Base-by-base conservation (phyloP, 2,888 invertebrate species). In the Platerodrilus igneus region DNA sequence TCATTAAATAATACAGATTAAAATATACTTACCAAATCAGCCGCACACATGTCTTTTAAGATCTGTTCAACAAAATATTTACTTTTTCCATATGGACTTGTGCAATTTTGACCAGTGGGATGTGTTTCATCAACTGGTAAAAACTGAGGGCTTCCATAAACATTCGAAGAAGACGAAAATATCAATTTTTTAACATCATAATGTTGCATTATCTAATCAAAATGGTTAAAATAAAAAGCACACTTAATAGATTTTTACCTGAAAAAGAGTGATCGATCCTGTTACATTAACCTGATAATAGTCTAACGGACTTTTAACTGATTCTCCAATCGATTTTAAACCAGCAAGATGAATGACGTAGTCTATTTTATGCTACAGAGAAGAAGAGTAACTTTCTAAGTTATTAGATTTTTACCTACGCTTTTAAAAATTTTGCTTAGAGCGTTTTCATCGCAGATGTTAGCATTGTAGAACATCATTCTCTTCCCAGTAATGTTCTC, bases 21-120 rank as follows among this genome's bases (percentile, higher is more conserved):
- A 19, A 19, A 19, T 13, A 23, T 14, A 52, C 60, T 57, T 63
- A 89, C 89, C 64, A 79, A 73, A 58, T 91, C 86, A 25, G 92
- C 84, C 26, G 64, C 69, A 51, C 85, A 84, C 3, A 93, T 65
- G 64, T 94, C 94, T 62, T 83, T 85, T 64, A 95, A 75, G 58
- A 96, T 90, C 71, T 93, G 88, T 69, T 96, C 95, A 48, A 92
- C 87, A 74, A 94, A 87, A 68, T 79, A 91, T 69, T 96, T 96
- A 26, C 92, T 86, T 66, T 83, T 84, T 37, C 94, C 95, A 69
- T 96, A 95, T 2, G 95, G 92, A 70, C 87, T 90, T 33, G 93
- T 88, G 54, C 92, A 83, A 22, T 86, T 82, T 32, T 69, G 72
- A 1, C 94, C 94, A 1, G 86, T 86, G 15, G 83, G 84, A 65